Evolutionary conservation across 53 echinoderm and acorn worm genomes (phyloP).

Genomic region (Stichopus horrens): DNA sequence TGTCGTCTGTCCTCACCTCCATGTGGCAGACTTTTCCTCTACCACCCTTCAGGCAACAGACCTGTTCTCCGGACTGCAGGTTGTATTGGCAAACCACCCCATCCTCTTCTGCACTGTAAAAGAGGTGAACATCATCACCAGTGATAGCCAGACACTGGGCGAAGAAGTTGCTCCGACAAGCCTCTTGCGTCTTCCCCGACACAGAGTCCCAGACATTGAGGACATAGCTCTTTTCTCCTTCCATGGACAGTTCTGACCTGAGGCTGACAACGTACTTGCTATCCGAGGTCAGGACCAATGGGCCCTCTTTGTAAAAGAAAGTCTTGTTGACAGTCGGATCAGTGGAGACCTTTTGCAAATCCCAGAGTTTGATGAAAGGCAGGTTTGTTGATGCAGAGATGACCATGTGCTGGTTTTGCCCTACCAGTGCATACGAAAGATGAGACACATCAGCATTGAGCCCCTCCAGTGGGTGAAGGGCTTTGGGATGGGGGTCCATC

Average conservation of each 20-base stretch:
- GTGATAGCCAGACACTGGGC: slow-evolving; percentile 28
- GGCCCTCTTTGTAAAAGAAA: slow-evolving; percentile 43
- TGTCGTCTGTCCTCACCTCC: slow-evolving; percentile 23
- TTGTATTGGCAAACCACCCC: slow-evolving; percentile 33
- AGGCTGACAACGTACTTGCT: slow-evolving; percentile 32
- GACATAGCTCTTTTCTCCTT: background rate
- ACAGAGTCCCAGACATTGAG: slow-evolving; percentile 37
- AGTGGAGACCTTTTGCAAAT: slow-evolving; percentile 41
- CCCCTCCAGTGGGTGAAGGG: slow-evolving; percentile 75
- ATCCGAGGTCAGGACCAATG: slow-evolving; percentile 32
- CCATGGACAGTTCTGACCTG: slow-evolving; percentile 29
- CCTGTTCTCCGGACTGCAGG: slow-evolving; percentile 1
- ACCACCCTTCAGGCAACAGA: slow-evolving; percentile 25
- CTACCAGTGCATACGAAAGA: slow-evolving; percentile 44
- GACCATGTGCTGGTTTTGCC: slow-evolving; percentile 62
- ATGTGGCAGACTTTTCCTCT: slow-evolving; percentile 31
- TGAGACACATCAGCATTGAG: slow-evolving; percentile 86
- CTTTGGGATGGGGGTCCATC: slow-evolving; percentile 10
- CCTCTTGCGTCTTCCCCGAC: slow-evolving; percentile 22
- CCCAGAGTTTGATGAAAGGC: slow-evolving; percentile 96
- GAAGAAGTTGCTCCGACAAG: background rate
- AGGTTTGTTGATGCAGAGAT: slow-evolving; percentile 82
- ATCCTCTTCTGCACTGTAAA: slow-evolving; percentile 27
- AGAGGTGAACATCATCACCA: slow-evolving; percentile 18
- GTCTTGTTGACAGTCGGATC: slow-evolving; percentile 24